Conservation (phyloP, 2,888 invertebrate genomes). For the Caenorhabditis sp. region DNA sequence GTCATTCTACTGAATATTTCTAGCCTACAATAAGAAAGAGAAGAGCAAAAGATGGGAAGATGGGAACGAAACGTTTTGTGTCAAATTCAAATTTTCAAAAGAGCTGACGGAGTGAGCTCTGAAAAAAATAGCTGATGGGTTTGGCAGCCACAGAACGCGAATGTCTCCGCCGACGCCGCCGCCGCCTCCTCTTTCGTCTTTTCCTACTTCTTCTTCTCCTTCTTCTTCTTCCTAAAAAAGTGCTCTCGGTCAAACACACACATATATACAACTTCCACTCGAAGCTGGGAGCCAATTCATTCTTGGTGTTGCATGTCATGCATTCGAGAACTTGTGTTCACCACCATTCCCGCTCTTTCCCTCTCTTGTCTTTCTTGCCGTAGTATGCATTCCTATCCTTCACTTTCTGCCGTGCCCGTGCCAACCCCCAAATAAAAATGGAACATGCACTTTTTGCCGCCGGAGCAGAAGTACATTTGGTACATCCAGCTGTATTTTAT, state of each 20-base stretch:
- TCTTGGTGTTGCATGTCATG: constrained; percentile 66
- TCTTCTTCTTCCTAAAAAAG: constrained; percentile 36
- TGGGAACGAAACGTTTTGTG: neutral
- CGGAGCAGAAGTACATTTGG: neutral
- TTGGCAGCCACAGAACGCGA: constrained; percentile 52
- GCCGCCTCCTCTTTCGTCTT: constrained; percentile 20
- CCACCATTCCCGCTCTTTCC: constrained; percentile 13
- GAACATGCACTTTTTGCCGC: constrained; percentile 42
- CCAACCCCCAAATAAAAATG: neutral
- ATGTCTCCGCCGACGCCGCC: constrained; percentile 39
- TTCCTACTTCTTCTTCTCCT: constrained; percentile 18
- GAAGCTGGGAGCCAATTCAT: constrained; percentile 34
- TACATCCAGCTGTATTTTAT: constrained; percentile 29
- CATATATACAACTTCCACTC: constrained; percentile 50
- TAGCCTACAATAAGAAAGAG: no score
- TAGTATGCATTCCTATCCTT: neutral
- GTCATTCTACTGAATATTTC: no score
- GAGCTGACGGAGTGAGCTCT: constrained; percentile 42
- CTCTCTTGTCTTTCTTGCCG: constrained; percentile 31
- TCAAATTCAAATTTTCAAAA: constrained; percentile 25
- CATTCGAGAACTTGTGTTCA: constrained; percentile 62
- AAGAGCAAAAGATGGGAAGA: constrained; percentile 10
- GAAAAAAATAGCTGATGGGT: constrained; percentile 61
- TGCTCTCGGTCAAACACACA: constrained; percentile 57
- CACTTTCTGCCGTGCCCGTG: neutral